Conservation (phyloP, 1,140 invertebrate species). For the Drosophila paulistorum region DNA sequence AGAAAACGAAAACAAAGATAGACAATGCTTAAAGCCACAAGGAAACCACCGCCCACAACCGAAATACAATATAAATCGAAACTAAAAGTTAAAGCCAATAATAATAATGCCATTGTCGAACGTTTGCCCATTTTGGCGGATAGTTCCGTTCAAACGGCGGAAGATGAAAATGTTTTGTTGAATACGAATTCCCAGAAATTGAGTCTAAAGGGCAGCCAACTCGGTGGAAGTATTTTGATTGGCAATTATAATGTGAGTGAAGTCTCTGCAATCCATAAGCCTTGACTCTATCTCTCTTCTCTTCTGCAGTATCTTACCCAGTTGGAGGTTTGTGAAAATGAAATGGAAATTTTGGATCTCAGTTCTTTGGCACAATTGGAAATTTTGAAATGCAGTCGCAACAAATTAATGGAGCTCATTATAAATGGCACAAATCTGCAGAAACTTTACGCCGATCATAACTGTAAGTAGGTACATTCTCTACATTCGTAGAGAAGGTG, state of each 20-base stretch:
- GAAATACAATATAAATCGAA: conserved; percentile 71
- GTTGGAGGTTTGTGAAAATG: conserved; percentile 91
- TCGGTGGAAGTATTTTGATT: conserved; percentile 92
- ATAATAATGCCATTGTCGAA: conserved; percentile 21
- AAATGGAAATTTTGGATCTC: conserved; percentile 89
- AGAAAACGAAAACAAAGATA: conserved; percentile 38
- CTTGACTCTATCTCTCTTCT: conserved; percentile 19
- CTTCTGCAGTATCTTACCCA: conserved; percentile 87
- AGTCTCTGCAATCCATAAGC: neutral
- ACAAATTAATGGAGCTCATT: conserved; percentile 87
- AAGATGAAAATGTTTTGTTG: conserved; percentile 4
- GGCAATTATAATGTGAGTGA: conserved; percentile 90
- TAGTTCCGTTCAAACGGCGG: conserved; percentile 11
- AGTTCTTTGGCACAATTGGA: conserved; percentile 88
- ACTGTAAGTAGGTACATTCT: conserved; percentile 84
- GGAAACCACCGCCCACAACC: conserved; percentile 48
- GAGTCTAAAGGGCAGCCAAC: conserved; percentile 89
- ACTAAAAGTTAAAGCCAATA: conserved; percentile 64
- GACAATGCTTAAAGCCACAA: conserved; percentile 78
- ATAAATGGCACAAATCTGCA: conserved; percentile 87
- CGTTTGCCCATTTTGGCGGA: conserved; percentile 32
- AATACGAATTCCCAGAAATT: conserved; percentile 86
- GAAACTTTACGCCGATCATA: conserved; percentile 89
- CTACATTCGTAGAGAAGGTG: too few relatives aligned
- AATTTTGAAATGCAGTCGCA: conserved; percentile 89